Evolutionary conservation across 1,140 invertebrate species (phyloP).

Genomic region (Dryas iulia): DNA sequence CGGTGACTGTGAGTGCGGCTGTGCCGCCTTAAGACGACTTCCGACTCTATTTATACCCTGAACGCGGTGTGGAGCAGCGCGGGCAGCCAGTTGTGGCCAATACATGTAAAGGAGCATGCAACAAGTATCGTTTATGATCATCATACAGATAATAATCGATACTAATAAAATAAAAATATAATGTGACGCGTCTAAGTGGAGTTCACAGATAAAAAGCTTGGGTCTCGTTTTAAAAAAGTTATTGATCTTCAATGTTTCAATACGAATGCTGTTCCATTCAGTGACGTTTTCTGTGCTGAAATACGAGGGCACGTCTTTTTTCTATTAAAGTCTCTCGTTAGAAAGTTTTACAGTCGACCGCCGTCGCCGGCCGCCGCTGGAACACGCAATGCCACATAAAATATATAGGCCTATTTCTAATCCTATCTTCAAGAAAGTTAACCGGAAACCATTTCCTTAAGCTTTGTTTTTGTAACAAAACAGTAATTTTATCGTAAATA

Average conservation of each 20-base stretch:
- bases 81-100: not conserved
- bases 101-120: no score
- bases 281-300: not conserved
- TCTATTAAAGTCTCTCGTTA: not conserved
- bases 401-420: not conserved
- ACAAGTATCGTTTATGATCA: no score
- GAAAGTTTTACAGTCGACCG: not conserved
- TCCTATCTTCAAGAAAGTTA: not conserved
- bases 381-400: not conserved
- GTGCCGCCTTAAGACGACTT: not conserved
- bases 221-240: not conserved
- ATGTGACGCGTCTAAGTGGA: no score
- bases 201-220: not conserved
- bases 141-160: no score
- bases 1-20: constrained; percentile 6
- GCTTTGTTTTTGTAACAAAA: not conserved
- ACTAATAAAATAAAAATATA: no score
- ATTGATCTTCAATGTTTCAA: not conserved
- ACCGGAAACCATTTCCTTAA: not conserved
- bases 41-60: constrained; percentile 25
- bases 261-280: not conserved
- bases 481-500: not conserved
- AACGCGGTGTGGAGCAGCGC: not conserved
- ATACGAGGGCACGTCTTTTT: not conserved
- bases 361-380: not conserved